Evolutionary conservation across 2,113 vertebrate genomes (phyloP).

Genomic region (Oncorhynchus tshawytscha): DNA sequence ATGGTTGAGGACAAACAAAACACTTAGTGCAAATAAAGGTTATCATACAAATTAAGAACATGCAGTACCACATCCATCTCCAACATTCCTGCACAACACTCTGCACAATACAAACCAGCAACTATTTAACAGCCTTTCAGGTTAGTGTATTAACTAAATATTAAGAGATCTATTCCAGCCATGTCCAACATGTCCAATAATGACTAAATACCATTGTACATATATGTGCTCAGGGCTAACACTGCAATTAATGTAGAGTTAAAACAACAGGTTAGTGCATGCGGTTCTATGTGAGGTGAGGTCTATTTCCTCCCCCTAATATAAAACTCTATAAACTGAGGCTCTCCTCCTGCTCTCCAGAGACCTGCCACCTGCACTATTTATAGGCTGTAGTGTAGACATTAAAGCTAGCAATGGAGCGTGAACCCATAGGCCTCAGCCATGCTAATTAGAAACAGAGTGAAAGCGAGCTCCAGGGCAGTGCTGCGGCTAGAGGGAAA

Average conservation of each 20-base stretch:
- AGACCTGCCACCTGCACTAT: constrained; percentile 57
- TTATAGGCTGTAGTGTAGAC: constrained; percentile 51
- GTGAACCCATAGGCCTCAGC: constrained; percentile 43
- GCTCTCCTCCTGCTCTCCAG: constrained; percentile 36
- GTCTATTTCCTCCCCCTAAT: constrained; percentile 28
- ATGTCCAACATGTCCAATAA: not conserved
- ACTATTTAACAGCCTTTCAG: not conserved
- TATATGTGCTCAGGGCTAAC: constrained; percentile 7
- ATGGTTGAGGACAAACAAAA: not conserved
- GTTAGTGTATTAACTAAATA: not conserved
- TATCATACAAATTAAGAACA: not conserved
- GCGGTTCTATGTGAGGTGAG: not conserved
- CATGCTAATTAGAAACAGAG: constrained; percentile 59
- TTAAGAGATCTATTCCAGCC: not conserved
- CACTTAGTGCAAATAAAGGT: not conserved
- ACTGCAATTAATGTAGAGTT: constrained; percentile 24
- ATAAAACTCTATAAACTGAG: constrained; percentile 18
- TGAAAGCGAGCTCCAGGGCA: constrained; percentile 35
- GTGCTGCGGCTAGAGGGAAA: constrained; percentile 9
- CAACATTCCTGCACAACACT: not conserved
- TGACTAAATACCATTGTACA: constrained; percentile 7
- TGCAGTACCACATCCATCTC: not conserved
- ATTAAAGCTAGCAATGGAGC: constrained; percentile 58
- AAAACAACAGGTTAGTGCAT: constrained; percentile 27
- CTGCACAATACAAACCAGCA: not conserved